Conservation (phyloP, 2,113 vertebrate species). For the Malaclemys terrapin region DNA sequence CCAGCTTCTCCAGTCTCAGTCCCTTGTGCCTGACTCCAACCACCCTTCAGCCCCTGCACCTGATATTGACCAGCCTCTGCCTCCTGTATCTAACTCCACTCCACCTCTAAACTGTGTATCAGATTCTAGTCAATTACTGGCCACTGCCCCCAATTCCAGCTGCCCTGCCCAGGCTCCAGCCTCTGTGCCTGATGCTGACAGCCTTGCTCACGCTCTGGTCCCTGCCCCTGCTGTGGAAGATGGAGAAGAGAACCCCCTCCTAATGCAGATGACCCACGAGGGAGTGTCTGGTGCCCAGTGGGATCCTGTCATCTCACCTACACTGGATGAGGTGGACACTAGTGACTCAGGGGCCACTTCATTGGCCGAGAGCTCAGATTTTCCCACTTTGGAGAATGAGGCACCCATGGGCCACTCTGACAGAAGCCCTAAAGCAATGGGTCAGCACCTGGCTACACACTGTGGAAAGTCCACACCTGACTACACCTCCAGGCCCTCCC, state of each 20-base stretch:
- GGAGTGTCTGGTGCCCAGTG: neutral
- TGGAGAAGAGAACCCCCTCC: constrained; percentile 54
- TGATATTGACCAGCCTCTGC: neutral
- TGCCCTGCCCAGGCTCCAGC: neutral
- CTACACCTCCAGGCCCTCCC: constrained; percentile 62
- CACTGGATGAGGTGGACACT: constrained; percentile 14
- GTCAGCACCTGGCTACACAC: neutral
- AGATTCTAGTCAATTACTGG: neutral
- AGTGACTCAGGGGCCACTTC: constrained; percentile 51
- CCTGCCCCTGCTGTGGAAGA: neutral
- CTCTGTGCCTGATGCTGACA: neutral
- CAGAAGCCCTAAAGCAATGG: neutral
- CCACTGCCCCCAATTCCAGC: neutral
- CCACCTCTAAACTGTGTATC: neutral
- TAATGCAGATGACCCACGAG: constrained; percentile 35
- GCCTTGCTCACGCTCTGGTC: neutral
- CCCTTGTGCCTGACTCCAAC: neutral
- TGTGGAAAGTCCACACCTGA: constrained; percentile 43
- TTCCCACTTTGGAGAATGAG: constrained; percentile 18
- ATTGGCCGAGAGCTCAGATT: constrained; percentile 20
- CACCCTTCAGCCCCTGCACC: neutral
- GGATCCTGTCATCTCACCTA: neutral
- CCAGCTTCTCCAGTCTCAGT: constrained; percentile 42
- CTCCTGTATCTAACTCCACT: neutral
- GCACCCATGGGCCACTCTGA: neutral